Evolutionary conservation across 2,113 vertebrate genomes (phyloP).

Genomic region (Ictidomys tridecemlineatus): DNA sequence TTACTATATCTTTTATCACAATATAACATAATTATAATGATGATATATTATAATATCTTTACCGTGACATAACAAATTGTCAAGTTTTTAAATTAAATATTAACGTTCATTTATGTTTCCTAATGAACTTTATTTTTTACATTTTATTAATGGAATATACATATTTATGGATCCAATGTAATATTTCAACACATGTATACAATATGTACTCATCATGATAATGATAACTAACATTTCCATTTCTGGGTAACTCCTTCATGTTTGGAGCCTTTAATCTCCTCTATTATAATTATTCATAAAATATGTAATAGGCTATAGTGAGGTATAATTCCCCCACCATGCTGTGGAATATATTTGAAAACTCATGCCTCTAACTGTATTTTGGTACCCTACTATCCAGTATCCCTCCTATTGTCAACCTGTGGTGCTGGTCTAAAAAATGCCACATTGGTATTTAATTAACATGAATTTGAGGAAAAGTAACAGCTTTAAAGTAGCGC

Average conservation of each 20-base stretch:
- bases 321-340: neutral
- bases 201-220: neutral
- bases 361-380: neutral
- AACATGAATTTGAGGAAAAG: neutral
- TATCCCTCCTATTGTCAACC: neutral
- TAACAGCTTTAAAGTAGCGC: neutral
- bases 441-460: neutral
- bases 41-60: no score
- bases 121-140: neutral
- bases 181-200: neutral
- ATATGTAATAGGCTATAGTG: neutral
- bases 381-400: neutral
- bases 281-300: neutral
- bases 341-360: neutral
- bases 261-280: neutral
- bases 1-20: neutral
- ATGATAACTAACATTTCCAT: neutral
- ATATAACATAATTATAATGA: no score
- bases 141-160: neutral
- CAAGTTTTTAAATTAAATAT: neutral
- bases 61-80: no score
- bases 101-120: neutral
- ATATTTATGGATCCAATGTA: neutral
- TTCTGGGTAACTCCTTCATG: neutral
- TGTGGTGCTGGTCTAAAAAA: neutral